Evolutionary conservation across 2,888 invertebrate genomes (phyloP), one percentile per base, ranked within the genome.

Genomic region (Thera obeliscata): DNA sequence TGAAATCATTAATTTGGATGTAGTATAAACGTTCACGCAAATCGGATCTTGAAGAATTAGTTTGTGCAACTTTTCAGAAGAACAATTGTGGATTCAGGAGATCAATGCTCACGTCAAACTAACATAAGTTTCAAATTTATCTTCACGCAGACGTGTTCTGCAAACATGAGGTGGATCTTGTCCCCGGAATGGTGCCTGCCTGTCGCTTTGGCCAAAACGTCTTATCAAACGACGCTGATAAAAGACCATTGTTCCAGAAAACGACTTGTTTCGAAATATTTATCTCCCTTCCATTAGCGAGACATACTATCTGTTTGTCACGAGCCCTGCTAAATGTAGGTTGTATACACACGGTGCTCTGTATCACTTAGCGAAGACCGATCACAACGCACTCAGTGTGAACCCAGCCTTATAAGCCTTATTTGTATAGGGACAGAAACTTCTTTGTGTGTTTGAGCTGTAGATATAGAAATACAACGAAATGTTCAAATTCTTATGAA

Each of bases 291-390:
- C 87, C 87, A 89, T 89, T 90, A 89, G 85, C 77, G 64, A 74
- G 81, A 83, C 78, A 81, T 75, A 80, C 85, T 88, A 87, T 89
- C 87, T 84, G 78, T 84, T 81, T 84, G 87, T 86, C 87, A 87
- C 87, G 83, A 80, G 81, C 76, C 76, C 75, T 76, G 77, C 74
- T 69, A 78, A 78, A 81, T 78, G 75, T 77, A 78, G 74, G 75
- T 73, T 73, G 71, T 69, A 64, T 72, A 77, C 70, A 83, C 76
- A 81, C 70, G 61, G 63, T 54, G 54, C 62, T 75, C 78, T 81
- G 78, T 81, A 76, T 80, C 82, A 81, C 78, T 85, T 85, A 84
- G 79, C 82, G 22, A 36, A 35, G 74, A 69, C 65, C 43, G 58
- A n/a, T 66, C 59, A 70, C 74, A 71, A 75, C 69, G 69, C 56